Base-by-base conservation (phyloP, 2,888 invertebrate species). In the Rhagium mordax region DNA sequence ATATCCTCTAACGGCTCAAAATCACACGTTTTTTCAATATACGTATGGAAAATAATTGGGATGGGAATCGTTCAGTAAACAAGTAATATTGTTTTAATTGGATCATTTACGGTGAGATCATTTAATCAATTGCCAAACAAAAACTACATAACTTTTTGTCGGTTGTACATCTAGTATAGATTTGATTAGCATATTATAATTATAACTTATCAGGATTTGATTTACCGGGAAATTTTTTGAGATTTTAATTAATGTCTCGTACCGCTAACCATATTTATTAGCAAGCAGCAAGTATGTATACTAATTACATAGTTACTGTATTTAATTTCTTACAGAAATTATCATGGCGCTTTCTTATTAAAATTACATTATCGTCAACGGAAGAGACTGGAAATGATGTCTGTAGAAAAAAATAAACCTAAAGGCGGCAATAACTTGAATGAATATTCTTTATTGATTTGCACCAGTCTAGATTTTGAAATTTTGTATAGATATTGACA, bases 1-100 rank as follows among this genome's bases (percentile, higher is more conserved):
- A 73, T 59, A 59, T 69, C 69, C 59, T 69, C 21, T 29, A 24
- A 27, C 20, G 15, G 48, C 64, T 68, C 51, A 33, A 41, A 70
- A 70, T 70, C 73, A 59, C 73, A 73, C 73, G 73, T 73, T 73
- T 73, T 73, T 73, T 51, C 24, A 1, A 18, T 27, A 41, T 64
- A 16, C 20, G 2, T 49, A 18, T 16, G 33, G 61, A 41, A 47
- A 65, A 57, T 73, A 57, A 70, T 65, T 66, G 51, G 69, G 70
- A 67, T 66, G 70, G 57, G 61, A 71, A 66, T 66, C 62, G 18
- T 51, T 49, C 60, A 29, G 61, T 61, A 48, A 67, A 20, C 47
- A 24, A 13, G 47, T 55, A 64, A 53, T 59, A 41, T 6, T 47
- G 47, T 13, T 33, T 53, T 74, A 71, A 71, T 74, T 68, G 53